Conservation (phyloP, 2,888 invertebrate species). For the Pelosia muscerda region DNA sequence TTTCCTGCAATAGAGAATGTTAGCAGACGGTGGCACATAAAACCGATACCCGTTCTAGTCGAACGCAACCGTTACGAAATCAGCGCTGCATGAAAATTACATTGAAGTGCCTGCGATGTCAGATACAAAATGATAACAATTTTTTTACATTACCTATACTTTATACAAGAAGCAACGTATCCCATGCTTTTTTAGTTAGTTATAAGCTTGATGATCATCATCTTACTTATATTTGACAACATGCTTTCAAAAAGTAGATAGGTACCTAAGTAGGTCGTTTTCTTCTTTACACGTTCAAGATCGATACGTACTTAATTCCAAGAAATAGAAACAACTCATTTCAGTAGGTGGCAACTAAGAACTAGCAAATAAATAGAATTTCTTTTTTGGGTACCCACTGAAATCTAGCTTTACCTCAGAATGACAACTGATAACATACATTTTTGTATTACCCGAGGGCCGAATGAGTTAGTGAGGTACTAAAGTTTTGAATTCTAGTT, state of each 20-base stretch:
- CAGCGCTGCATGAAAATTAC: conserved; percentile 83
- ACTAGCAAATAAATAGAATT: background rate
- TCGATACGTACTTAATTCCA: background rate
- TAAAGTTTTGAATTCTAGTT: conserved; percentile 59
- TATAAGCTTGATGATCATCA: background rate
- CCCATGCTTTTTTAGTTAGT: background rate
- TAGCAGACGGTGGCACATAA: conserved; percentile 72
- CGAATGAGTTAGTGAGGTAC: conserved; percentile 6
- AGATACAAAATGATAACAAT: conserved; percentile 37
- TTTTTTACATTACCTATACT: too few relatives aligned
- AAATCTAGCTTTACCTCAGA: too few relatives aligned
- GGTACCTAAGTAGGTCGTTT: too few relatives aligned
- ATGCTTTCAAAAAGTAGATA: too few relatives aligned
- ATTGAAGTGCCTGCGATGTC: conserved; percentile 56
- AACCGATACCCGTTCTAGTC: conserved; percentile 84
- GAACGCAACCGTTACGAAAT: conserved; percentile 86
- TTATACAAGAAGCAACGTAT: background rate
- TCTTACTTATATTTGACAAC: too few relatives aligned
- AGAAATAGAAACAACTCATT: background rate
- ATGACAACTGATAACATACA: too few relatives aligned
- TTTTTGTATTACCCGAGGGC: background rate
- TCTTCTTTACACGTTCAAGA: background rate
- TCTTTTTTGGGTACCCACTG: background rate
- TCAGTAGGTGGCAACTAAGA: background rate
- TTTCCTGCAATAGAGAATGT: conserved; percentile 64